Evolutionary conservation across 2,888 invertebrate species (phyloP).

Genomic region (Gonocerus acuteangulatus): DNA sequence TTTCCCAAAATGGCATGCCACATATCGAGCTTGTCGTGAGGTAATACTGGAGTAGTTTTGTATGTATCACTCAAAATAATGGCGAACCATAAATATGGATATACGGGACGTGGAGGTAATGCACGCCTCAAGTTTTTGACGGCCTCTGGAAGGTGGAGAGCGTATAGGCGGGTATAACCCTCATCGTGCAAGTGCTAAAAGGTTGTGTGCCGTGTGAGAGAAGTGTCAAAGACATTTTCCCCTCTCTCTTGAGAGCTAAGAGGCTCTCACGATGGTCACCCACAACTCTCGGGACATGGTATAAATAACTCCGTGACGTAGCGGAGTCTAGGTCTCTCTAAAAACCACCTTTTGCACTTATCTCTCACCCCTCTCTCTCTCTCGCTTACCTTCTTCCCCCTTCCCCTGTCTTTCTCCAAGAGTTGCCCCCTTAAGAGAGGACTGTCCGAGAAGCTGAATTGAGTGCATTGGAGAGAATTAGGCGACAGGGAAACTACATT

Average conservation of each 20-base stretch:
- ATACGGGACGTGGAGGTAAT: too few species aligned
- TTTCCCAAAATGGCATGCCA: too few species aligned
- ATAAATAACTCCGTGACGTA: background rate
- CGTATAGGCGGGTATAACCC: background rate
- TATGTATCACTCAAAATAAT: too few species aligned
- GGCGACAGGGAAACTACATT: conserved; percentile 26
- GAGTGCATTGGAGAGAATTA: conserved; percentile 23
- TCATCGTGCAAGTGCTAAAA: background rate
- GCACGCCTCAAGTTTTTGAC: too few species aligned
- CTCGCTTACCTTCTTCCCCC: background rate
- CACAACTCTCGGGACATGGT: too few species aligned
- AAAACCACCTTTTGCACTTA: background rate
- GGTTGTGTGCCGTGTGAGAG: background rate
- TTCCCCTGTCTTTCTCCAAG: background rate
- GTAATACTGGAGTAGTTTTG: too few species aligned
- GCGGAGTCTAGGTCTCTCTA: background rate
- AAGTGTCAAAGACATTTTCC: background rate
- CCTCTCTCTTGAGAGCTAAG: background rate
- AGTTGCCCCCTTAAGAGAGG: background rate
- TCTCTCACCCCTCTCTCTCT: background rate
- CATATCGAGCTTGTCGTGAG: too few species aligned
- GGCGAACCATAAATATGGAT: too few species aligned
- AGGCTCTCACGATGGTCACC: background rate
- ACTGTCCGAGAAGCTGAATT: conserved; percentile 6
- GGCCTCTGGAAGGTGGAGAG: too few species aligned